These are phyloP conservation scores for Uropsilus gracilis DNA, from an alignment of 2,113 vertebrate species.

Conservation along the genomic window DNA sequence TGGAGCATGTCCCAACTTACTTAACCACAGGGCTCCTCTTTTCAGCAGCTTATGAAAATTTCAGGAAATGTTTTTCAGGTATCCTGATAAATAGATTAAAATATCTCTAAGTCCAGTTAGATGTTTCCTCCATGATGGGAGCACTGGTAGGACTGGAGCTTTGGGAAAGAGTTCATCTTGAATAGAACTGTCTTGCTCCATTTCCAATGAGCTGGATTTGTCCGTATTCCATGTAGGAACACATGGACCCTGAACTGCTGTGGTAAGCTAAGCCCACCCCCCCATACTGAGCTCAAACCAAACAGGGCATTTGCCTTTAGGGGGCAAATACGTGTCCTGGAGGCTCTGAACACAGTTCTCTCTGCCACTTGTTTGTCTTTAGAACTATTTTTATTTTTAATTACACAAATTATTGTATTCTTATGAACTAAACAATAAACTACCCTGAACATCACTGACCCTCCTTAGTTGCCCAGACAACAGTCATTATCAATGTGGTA, in stretches of 20 bases:
- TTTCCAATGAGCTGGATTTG: not conserved
- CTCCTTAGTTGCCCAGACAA: not conserved
- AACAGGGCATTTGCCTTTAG: not conserved
- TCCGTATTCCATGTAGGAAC: not conserved
- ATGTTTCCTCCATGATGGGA: not conserved
- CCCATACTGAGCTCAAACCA: too few relatives aligned
- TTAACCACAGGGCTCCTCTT: not conserved
- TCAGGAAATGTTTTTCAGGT: not conserved
- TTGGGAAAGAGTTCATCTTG: not conserved
- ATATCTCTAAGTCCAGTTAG: not conserved
- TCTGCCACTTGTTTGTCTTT: not conserved
- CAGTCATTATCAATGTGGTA: not conserved
- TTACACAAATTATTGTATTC: not conserved
- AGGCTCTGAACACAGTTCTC: too few relatives aligned
- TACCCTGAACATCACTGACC: not conserved
- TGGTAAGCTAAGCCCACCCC: accelerated
- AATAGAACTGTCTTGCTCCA: not conserved
- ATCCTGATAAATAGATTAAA: not conserved
- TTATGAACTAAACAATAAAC: not conserved
- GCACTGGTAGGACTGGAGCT: not conserved
- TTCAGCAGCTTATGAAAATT: not conserved
- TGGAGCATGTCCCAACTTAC: not conserved
- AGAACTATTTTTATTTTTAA: not conserved
- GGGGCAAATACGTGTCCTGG: not conserved
- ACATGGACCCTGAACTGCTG: not conserved